Conservation (phyloP, 2,888 invertebrate genomes). For the Mechanitis mazaeus region DNA sequence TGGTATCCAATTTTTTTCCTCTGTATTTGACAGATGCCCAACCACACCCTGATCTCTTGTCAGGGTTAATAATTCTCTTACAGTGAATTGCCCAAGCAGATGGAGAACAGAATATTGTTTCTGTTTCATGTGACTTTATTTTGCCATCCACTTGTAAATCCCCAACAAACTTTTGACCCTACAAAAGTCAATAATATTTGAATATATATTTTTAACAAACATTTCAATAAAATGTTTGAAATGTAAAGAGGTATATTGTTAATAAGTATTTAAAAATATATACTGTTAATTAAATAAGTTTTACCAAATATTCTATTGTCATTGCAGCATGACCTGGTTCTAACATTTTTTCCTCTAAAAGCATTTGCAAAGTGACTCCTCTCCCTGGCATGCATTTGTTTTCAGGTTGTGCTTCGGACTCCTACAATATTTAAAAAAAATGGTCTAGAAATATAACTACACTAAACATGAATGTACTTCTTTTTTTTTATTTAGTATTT, state of each 20-base stretch:
- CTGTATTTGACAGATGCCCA: conserved; percentile 95
- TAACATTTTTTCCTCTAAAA: conserved; percentile 89
- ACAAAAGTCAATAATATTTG: conserved; percentile 29
- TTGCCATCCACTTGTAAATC: conserved; percentile 91
- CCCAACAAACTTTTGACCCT: conserved; percentile 93
- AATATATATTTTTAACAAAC: too few relatives aligned
- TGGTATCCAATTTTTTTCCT: conserved; percentile 91
- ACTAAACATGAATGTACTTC: not conserved
- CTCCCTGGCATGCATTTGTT: conserved; percentile 75
- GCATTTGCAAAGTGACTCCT: conserved; percentile 89
- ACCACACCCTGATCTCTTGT: conserved; percentile 94
- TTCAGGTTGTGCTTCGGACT: conserved; percentile 65
- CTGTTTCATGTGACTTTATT: conserved; percentile 92
- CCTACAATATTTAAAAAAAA: conserved; percentile 42
- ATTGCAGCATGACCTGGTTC: conserved; percentile 89
- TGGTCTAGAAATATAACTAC: not conserved
- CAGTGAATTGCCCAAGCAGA: conserved; percentile 96
- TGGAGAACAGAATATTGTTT: conserved; percentile 90
- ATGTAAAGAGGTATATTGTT: too few relatives aligned
- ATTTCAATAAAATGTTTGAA: too few relatives aligned
- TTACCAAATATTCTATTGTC: conserved; percentile 93
- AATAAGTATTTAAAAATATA: too few relatives aligned
- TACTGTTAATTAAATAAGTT: not conserved
- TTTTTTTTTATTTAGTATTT: not conserved
- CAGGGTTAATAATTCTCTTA: conserved; percentile 92